These are phyloP conservation scores for Baryphthengus martii DNA, from an alignment of 2,113 vertebrate genomes.

Conservation along the genomic window DNA sequence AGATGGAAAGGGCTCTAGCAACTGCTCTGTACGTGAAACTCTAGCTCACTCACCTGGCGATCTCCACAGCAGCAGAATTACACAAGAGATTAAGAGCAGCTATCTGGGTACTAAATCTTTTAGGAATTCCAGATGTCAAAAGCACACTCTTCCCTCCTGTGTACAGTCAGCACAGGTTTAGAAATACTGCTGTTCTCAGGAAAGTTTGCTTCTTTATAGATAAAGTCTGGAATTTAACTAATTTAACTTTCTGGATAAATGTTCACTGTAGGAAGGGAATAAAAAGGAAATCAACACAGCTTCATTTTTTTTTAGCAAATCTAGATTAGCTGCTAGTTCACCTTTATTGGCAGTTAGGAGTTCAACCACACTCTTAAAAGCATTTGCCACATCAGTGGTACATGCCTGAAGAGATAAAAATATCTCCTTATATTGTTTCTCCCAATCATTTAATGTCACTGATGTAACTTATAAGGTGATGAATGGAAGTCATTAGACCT, in stretches of 20 bases:
- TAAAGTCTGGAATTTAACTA: background rate
- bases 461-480: background rate
- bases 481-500: background rate
- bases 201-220: background rate
- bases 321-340: background rate
- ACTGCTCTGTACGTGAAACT: background rate
- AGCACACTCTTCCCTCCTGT: background rate
- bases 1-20: background rate
- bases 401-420: background rate
- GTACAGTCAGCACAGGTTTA: background rate
- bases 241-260: background rate
- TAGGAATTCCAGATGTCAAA: background rate
- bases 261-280: background rate
- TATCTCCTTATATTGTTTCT: background rate
- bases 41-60: background rate
- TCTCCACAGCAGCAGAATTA: background rate
- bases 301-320: background rate
- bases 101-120: background rate
- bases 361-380: background rate
- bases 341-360: background rate
- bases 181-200: background rate
- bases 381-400: background rate
- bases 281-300: background rate
- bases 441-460: background rate
- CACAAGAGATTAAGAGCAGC: background rate